Percentiles rank a stretch among this genome's conserved stretches.
phyloP scores from a whole-genome alignment of 2,113 vertebrate genomes.

The Gobio gobio region DNA sequence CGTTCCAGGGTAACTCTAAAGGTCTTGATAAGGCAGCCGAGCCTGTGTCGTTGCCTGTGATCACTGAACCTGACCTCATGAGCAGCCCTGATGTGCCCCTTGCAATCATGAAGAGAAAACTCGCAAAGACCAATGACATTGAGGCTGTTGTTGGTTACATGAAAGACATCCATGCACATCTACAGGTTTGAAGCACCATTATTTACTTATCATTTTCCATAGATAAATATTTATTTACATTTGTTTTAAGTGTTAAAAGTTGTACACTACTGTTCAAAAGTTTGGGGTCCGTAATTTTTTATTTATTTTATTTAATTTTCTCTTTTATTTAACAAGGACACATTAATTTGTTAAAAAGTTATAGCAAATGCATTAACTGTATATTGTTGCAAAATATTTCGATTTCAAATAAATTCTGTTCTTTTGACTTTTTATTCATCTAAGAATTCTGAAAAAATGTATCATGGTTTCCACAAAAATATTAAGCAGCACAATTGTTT shows the following conservation, averaged over 20 bases:
- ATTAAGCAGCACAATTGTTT: too few species aligned
- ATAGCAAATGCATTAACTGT: too few species aligned
- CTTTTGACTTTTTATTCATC: too few species aligned
- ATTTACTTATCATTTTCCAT: neutral
- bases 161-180: slow-evolving; percentile 77
- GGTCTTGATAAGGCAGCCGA: slow-evolving; percentile 60
- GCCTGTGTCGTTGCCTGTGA: slow-evolving; percentile 68
- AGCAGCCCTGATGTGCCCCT: slow-evolving; percentile 91
- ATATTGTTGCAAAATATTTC: too few species aligned
- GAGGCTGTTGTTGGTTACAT: slow-evolving; percentile 68
- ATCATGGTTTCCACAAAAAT: too few species aligned
- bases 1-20: slow-evolving; percentile 85
- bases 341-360: neutral
- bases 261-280: neutral
- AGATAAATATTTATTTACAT: neutral
- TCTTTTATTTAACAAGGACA: too few species aligned
- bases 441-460: too few species aligned
- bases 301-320: neutral
- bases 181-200: slow-evolving; percentile 75
- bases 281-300: neutral
- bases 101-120: slow-evolving; percentile 89
- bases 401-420: too few species aligned
- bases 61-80: slow-evolving; percentile 79
- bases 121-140: slow-evolving; percentile 86
- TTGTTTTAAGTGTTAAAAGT: neutral